Evolutionary conservation across 2,797 vertebrate species (phyloP).

Genomic region (Cephalopachus bancanus): DNA sequence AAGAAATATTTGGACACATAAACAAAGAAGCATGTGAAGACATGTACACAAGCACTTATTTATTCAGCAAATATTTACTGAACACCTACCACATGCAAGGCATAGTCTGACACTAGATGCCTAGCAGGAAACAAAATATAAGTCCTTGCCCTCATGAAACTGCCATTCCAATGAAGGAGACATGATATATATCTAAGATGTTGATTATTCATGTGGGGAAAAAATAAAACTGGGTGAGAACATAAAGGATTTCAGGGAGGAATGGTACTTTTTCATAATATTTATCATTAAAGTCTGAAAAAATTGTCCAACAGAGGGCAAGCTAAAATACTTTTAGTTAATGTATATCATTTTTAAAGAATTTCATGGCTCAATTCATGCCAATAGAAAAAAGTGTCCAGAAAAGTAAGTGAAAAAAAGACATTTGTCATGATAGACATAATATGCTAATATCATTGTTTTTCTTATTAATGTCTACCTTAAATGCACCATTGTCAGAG

Average conservation of each 20-base stretch:
- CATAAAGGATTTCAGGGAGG: not conserved
- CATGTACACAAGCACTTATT: fast-evolving
- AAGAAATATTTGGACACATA: fast-evolving
- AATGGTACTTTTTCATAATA: not conserved
- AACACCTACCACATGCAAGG: fast-evolving
- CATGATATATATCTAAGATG: fast-evolving
- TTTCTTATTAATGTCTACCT: not conserved
- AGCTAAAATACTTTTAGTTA: not conserved
- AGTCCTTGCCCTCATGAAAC: not conserved
- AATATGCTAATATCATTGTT: not conserved
- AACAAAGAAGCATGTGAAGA: fast-evolving
- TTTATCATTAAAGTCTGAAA: not conserved
- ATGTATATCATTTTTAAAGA: not conserved
- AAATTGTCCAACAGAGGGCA: not conserved
- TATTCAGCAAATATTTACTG: not conserved
- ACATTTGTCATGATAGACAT: not conserved
- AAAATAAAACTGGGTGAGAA: not conserved
- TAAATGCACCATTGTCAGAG: not conserved
- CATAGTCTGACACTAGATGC: too few species aligned
- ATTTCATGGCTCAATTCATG: not conserved
- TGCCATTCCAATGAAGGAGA: not conserved
- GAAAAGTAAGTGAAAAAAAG: not conserved
- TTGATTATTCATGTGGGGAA: fast-evolving
- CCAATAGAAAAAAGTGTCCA: not conserved
- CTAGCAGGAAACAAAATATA: not conserved